phyloP scores from a whole-genome alignment of 1,140 invertebrate species.

The Drosophila setifemur region DNA sequence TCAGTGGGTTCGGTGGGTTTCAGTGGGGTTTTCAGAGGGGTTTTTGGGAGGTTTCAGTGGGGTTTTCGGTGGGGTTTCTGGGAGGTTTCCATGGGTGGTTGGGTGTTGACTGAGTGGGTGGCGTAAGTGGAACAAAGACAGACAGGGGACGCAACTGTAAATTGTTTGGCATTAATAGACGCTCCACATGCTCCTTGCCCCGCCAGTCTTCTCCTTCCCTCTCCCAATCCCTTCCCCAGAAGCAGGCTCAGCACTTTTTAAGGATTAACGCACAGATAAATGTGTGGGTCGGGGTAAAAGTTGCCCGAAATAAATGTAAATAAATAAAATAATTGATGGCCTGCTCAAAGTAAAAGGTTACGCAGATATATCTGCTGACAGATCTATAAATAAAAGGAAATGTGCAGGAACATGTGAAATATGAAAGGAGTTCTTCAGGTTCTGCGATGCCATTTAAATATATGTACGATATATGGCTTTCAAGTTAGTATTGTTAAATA shows the following conservation, averaged over 20 bases:
- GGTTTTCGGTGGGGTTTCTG: too few species aligned
- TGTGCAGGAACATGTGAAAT: neutral
- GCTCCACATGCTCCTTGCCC: neutral
- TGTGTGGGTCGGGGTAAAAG: constrained; percentile 7
- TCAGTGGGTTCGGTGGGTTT: constrained; percentile 1
- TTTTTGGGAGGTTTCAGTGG: neutral
- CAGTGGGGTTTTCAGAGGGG: too few species aligned
- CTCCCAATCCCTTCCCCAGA: neutral
- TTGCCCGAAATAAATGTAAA: constrained; percentile 24
- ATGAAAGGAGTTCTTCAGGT: neutral
- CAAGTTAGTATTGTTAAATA: too few species aligned
- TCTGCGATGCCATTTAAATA: neutral
- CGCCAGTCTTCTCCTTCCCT: neutral
- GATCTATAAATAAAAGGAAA: neutral
- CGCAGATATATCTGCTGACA: constrained; percentile 18
- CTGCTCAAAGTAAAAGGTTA: constrained; percentile 10
- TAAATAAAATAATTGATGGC: constrained; percentile 31
- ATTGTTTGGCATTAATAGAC: constrained; percentile 67
- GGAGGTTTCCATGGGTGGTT: constrained; percentile 19
- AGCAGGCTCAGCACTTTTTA: constrained; percentile 15
- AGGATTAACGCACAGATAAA: constrained; percentile 20
- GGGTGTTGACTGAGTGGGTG: too few species aligned
- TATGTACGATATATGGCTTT: too few species aligned
- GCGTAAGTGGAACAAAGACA: constrained; percentile 42
- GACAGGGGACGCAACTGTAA: constrained; percentile 59